phyloP scores from a whole-genome alignment of 2,888 invertebrate species.

The Pelosia muscerda region DNA sequence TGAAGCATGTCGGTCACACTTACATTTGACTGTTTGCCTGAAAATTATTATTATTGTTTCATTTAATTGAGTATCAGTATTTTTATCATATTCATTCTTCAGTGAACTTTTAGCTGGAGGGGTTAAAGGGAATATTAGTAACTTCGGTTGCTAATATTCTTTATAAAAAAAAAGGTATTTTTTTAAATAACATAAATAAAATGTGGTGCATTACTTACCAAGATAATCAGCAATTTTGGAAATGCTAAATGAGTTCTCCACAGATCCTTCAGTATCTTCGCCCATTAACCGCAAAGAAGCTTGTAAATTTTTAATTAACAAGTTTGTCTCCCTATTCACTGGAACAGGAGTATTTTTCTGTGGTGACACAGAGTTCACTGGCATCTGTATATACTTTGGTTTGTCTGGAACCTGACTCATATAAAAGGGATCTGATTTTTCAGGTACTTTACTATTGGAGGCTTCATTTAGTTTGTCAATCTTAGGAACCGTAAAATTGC shows the following conservation, averaged over 20 bases:
- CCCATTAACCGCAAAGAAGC: conserved; percentile 58
- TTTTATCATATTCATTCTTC: too few species aligned
- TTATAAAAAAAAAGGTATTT: too few species aligned
- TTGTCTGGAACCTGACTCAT: conserved; percentile 48
- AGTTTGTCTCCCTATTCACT: conserved; percentile 61
- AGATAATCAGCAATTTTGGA: conserved; percentile 80
- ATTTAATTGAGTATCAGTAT: background rate
- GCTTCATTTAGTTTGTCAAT: conserved; percentile 32
- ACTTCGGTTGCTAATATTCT: too few species aligned
- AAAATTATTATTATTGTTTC: conserved; percentile 30
- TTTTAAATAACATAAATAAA: too few species aligned
- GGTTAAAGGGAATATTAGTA: too few species aligned
- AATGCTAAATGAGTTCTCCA: conserved; percentile 75
- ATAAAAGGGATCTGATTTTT: conserved; percentile 41
- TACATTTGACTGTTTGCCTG: conserved; percentile 76
- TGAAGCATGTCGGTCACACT: conserved; percentile 74
- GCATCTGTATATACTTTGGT: conserved; percentile 46
- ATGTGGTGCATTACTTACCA: too few species aligned
- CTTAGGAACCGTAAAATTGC: conserved; percentile 19
- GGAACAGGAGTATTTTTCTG: conserved; percentile 45
- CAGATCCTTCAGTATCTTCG: conserved; percentile 71
- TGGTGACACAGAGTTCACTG: conserved; percentile 43
- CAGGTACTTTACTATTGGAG: conserved; percentile 26
- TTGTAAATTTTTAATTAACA: conserved; percentile 66
- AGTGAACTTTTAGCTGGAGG: too few species aligned